Evolutionary conservation across 2,888 invertebrate genomes (phyloP), one percentile per base, ranked within the genome.

Genomic region (Lepas anatifera): DNA sequence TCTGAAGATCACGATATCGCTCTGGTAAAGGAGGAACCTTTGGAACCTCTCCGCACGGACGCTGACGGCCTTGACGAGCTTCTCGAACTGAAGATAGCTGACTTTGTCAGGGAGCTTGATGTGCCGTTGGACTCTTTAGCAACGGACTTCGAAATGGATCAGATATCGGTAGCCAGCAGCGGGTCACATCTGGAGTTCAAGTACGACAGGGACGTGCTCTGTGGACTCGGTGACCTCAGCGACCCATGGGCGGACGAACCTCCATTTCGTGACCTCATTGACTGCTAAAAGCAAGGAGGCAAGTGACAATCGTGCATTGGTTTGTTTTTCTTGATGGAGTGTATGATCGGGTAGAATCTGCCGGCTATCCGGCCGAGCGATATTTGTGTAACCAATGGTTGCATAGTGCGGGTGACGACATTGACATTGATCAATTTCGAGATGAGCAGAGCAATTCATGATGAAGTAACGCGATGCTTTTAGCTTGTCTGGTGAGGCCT

Each of bases 111-210:
- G 27, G 72, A 74, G 50, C 71, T 74, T 67, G 73, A 74, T 43
- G 71, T 73, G 50, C 73, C 73, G 67, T 72, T 73, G 35, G 72
- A 73, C 37, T 71, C 72, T 70, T 68, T 74, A 29, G 73, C 71
- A 50, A 71, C 74, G 27, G 74, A 73, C 58, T 71, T 74, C 37
- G 74, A 73, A 63, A 72, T 74, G 50, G 74, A 74, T 63, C 18
- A 25, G 7, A 37, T 66, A 39, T 72, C 74, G 18, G 73, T 73
- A 29, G 72, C 73, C 67, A 73, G 72, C 18, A 72, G 72, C 48
- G 73, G 73, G 48, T 73, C 73, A 43, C 73, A 73, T 69, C 73
- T 73, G 63, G 73, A 73, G 70, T 73, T 73, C 70, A 73, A 72
- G 27, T 72, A 73, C 67, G 73, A 73, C 66, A 71, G 71, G 10